Percentiles rank a stretch among this genome's conserved stretches.
Evolutionary conservation across 2,888 invertebrate species (phyloP).

Genomic region (Tethea ocularis): DNA sequence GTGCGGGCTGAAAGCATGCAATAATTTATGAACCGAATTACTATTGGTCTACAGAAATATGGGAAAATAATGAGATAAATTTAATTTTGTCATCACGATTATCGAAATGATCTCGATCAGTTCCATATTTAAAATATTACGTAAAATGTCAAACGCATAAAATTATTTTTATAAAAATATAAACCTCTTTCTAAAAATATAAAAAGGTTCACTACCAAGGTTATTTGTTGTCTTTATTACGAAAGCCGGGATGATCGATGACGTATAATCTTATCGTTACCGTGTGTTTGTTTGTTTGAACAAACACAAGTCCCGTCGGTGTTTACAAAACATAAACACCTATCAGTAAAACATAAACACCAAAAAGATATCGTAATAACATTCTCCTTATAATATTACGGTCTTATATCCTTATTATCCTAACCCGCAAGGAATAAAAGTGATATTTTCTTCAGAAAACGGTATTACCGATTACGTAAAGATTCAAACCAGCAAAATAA

Average conservation of each 20-base stretch:
- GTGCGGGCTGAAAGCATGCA: slow-evolving; percentile 37
- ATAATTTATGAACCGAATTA: slow-evolving; percentile 48
- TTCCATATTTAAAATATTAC: too few species aligned
- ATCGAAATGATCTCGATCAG: not conserved
- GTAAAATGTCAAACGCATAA: too few species aligned
- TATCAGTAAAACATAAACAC: not conserved
- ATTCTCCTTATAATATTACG: slow-evolving; percentile 12
- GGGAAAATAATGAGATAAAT: slow-evolving; percentile 1
- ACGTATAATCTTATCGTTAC: slow-evolving; percentile 20
- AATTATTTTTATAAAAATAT: too few species aligned
- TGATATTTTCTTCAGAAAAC: slow-evolving; percentile 1
- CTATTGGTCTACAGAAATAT: slow-evolving; percentile 17
- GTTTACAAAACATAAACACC: not conserved
- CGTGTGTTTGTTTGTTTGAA: slow-evolving; percentile 17
- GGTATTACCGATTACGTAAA: not conserved
- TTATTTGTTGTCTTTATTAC: not conserved
- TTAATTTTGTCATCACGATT: not conserved
- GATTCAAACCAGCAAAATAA: not conserved
- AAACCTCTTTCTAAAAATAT: too few species aligned
- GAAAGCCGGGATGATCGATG: slow-evolving; percentile 23
- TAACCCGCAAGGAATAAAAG: slow-evolving; percentile 2
- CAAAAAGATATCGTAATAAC: too few species aligned
- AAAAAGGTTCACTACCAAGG: too few species aligned
- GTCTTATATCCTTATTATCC: not conserved
- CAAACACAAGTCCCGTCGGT: not conserved